Evolutionary conservation across 1,140 invertebrate species (phyloP).

Genomic region (Stratiolaelaps scimitus): DNA sequence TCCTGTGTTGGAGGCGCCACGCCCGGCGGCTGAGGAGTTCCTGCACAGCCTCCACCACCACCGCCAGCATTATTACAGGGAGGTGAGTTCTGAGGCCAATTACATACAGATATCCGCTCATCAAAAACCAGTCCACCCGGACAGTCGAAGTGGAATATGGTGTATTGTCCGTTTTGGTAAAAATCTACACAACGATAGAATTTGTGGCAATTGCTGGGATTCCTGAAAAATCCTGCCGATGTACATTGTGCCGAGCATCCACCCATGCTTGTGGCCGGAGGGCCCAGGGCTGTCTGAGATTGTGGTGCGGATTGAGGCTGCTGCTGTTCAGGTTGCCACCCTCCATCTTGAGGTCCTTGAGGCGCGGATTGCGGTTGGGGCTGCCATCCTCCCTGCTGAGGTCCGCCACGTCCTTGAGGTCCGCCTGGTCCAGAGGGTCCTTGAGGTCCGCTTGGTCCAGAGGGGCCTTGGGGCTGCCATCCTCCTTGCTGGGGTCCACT

Average conservation of each 20-base stretch:
- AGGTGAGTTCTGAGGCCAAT: slow-evolving; percentile 55
- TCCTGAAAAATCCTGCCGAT: slow-evolving; percentile 45
- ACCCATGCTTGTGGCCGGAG: slow-evolving; percentile 1
- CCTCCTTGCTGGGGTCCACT: slow-evolving; percentile 2
- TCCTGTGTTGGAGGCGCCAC: slow-evolving; percentile 32
- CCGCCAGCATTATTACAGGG: slow-evolving; percentile 50
- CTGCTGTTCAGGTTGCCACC: not conserved
- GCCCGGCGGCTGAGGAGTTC: slow-evolving; percentile 31
- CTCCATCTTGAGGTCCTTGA: not conserved
- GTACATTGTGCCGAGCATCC: slow-evolving; percentile 30
- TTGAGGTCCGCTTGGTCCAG: not conserved
- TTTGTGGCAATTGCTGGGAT: slow-evolving; percentile 53
- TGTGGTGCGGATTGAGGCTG: not conserved
- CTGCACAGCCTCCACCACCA: slow-evolving; percentile 42
- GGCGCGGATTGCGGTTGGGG: not conserved
- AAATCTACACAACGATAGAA: slow-evolving; percentile 61
- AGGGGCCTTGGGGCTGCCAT: slow-evolving; percentile 9
- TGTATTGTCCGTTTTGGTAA: slow-evolving; percentile 43
- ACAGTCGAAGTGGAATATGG: slow-evolving; percentile 34
- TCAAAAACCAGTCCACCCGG: slow-evolving; percentile 34
- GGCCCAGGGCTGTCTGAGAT: slow-evolving; percentile 8
- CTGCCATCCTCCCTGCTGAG: slow-evolving; percentile 11
- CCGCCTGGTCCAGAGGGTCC: not conserved
- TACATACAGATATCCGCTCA: slow-evolving; percentile 49
- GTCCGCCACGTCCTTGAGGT: not conserved